A percentile compares a stretch with the other conserved stretches of the same genome.
Evolutionary conservation across 53 echinoderm and acorn worm species (phyloP).

Genomic region (Arbacia lixula): DNA sequence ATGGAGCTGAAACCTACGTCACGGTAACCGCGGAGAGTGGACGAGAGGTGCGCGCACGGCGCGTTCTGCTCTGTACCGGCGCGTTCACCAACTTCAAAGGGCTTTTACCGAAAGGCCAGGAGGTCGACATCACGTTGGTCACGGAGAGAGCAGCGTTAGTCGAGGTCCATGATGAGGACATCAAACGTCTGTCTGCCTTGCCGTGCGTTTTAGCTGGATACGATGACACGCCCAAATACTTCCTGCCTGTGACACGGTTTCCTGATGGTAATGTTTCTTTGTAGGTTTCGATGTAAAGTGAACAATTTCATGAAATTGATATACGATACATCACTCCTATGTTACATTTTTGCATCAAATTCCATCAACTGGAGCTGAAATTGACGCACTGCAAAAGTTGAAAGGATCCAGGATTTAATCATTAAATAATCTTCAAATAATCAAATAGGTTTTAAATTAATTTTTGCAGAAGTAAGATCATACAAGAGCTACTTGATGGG

Average conservation of each 20-base stretch:
- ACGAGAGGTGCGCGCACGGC: conserved; percentile 10
- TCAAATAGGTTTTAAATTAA: no score
- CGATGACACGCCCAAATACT: conserved; percentile 8
- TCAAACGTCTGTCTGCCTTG: not conserved
- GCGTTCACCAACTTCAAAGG: conserved; percentile 56
- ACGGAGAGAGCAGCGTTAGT: conserved; percentile 56
- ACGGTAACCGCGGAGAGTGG: conserved; percentile 22
- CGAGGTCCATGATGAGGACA: conserved; percentile 41
- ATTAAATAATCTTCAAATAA: no score
- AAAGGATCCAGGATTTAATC: no score
- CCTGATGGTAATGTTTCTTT: conserved; percentile 31
- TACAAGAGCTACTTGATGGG: no score
- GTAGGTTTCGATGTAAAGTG: no score
- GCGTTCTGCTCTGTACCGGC: conserved; percentile 59
- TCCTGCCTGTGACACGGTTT: conserved; percentile 32
- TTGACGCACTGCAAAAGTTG: no score
- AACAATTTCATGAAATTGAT: no score
- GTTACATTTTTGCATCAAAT: no score
- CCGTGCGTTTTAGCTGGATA: not conserved
- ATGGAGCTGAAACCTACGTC: not conserved
- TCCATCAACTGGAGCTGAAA: no score
- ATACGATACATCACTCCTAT: no score
- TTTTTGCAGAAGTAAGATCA: no score
- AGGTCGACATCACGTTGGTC: conserved; percentile 55
- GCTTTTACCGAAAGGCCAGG: conserved; percentile 36